Evolutionary conservation across 2,888 invertebrate species (phyloP).

Genomic region (Drosophila longiperda): DNA sequence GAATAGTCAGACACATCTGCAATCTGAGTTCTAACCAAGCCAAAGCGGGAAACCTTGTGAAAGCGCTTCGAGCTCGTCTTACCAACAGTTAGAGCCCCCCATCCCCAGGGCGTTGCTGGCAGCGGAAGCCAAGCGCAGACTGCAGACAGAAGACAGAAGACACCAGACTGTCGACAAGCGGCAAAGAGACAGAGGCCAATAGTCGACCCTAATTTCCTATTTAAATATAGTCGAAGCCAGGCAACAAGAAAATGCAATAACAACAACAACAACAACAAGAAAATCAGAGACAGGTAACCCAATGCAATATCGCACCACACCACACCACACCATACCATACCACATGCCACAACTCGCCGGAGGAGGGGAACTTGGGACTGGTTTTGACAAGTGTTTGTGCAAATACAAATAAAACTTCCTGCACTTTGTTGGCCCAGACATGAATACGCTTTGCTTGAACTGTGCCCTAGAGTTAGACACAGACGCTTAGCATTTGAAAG

Average conservation of each 20-base stretch:
- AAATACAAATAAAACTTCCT: slow-evolving; percentile 62
- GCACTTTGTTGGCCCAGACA: slow-evolving; percentile 40
- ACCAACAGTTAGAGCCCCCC: slow-evolving; percentile 19
- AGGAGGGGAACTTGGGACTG: slow-evolving; percentile 5
- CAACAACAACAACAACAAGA: slow-evolving; percentile 9
- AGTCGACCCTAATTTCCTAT: slow-evolving; percentile 71
- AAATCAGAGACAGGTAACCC: slow-evolving; percentile 42
- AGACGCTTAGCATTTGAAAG: slow-evolving; percentile 26
- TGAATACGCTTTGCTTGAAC: slow-evolving; percentile 18
- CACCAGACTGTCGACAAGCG: slow-evolving; percentile 4
- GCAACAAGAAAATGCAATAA: slow-evolving; percentile 48
- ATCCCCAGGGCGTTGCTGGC: slow-evolving; percentile 26
- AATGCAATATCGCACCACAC: slow-evolving; percentile 50
- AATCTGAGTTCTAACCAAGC: slow-evolving; percentile 27
- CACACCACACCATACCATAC: slow-evolving; percentile 4
- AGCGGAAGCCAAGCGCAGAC: slow-evolving; percentile 58
- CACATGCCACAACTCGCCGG: not conserved
- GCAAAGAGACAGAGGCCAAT: slow-evolving; percentile 14
- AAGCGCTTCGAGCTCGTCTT: slow-evolving; percentile 48
- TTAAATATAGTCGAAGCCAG: slow-evolving; percentile 60
- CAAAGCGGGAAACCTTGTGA: slow-evolving; percentile 63
- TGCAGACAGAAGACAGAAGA: not conserved
- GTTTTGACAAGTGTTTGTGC: slow-evolving; percentile 53
- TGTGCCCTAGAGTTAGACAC: slow-evolving; percentile 14
- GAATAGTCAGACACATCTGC: slow-evolving; percentile 24